Evolutionary conservation across 2,113 vertebrate species (phyloP).

Genomic region (Mugil cephalus): DNA sequence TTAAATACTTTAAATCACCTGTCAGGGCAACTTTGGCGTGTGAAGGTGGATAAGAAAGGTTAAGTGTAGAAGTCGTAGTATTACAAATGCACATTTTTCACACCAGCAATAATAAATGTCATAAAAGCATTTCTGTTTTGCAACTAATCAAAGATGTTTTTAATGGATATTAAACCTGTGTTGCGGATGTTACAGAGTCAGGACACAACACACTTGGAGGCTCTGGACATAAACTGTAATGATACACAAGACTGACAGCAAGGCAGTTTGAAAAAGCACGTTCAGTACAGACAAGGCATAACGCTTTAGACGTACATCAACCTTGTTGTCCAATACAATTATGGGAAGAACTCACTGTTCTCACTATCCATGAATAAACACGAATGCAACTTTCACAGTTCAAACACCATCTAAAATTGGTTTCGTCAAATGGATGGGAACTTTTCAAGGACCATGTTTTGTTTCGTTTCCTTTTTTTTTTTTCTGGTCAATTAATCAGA

Average conservation of each 20-base stretch:
- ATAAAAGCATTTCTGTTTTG: too few species aligned
- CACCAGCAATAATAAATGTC: too few species aligned
- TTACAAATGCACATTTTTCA: too few species aligned
- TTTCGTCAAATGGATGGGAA: conserved; percentile 14
- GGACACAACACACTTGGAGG: neutral
- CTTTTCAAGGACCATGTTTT: conserved; percentile 25
- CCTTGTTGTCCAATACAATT: conserved; percentile 17
- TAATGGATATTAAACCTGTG: too few species aligned
- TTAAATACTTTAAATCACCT: too few species aligned
- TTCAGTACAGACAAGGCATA: neutral
- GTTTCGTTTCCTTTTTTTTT: conserved; percentile 1
- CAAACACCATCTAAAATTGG: conserved; percentile 7
- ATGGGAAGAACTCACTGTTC: conserved; percentile 14
- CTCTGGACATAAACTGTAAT: neutral
- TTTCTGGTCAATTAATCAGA: conserved; percentile 39
- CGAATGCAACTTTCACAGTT: conserved; percentile 28
- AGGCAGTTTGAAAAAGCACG: neutral
- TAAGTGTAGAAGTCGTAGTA: too few species aligned
- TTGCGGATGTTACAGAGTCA: neutral
- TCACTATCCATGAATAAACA: conserved; percentile 22
- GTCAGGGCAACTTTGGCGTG: too few species aligned
- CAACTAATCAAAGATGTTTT: too few species aligned
- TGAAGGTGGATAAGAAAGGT: too few species aligned
- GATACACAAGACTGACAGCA: neutral
- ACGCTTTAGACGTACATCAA: conserved; percentile 14